Conservation (phyloP, 2,797 vertebrate genomes). For the Menidia menidia region DNA sequence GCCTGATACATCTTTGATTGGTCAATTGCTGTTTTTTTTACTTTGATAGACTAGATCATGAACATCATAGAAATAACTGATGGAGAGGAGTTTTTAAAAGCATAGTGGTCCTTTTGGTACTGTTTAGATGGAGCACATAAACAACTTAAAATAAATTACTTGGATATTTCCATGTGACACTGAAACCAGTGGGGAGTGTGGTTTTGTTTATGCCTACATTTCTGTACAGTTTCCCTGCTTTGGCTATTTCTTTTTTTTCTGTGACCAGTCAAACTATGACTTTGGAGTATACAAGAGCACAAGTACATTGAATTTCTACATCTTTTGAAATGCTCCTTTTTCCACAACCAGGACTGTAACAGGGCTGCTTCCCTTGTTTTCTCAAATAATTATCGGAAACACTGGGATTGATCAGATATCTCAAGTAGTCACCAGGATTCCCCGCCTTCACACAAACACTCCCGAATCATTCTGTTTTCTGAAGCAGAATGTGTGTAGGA, state of each 20-base stretch:
- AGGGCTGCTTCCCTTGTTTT: too few relatives aligned
- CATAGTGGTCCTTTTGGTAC: background rate
- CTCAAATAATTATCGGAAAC: background rate
- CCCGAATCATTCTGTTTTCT: conserved; percentile 40
- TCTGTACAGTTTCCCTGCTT: too few relatives aligned
- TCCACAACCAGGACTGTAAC: too few relatives aligned
- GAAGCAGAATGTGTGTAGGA: conserved; percentile 70
- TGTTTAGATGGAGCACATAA: background rate
- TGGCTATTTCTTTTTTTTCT: too few relatives aligned
- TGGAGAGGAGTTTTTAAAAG: background rate
- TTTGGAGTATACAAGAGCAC: too few relatives aligned
- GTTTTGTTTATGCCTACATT: too few relatives aligned
- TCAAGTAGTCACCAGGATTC: conserved; percentile 64
- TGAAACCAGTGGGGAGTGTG: too few relatives aligned
- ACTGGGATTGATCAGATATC: conserved; percentile 43
- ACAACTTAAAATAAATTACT: too few relatives aligned
- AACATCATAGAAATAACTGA: background rate
- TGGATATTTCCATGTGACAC: too few relatives aligned
- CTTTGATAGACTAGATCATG: conserved; percentile 1
- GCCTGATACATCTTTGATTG: conserved; percentile 28
- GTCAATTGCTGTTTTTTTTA: conserved; percentile 30
- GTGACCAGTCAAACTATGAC: too few relatives aligned
- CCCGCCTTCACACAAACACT: conserved; percentile 59
- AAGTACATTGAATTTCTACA: too few relatives aligned
- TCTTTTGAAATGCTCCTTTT: too few relatives aligned